These are phyloP conservation scores for Sarcophaga rosellei DNA, from an alignment of 2,888 invertebrate genomes.

Conservation along the genomic window DNA sequence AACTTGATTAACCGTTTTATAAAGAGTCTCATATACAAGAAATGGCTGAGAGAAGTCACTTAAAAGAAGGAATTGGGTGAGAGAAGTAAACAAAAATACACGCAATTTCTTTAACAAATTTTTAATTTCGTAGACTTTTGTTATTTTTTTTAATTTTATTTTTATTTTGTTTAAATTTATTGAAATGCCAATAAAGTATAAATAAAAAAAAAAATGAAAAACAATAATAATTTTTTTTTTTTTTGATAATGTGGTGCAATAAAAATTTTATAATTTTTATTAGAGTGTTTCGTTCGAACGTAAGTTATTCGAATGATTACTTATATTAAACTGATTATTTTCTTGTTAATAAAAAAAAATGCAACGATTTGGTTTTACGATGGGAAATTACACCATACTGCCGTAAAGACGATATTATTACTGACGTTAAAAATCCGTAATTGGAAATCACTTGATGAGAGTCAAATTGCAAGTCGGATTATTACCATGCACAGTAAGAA, in stretches of 20 bases:
- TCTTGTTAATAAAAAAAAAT: no score
- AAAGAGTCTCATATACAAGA: neutral
- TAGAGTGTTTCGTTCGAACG: neutral
- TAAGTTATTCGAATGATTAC: constrained; percentile 33
- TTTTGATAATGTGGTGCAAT: constrained; percentile 34
- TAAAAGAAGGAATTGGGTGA: neutral
- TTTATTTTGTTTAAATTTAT: neutral
- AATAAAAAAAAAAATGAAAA: neutral
- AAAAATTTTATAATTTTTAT: constrained; percentile 19
- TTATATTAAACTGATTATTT: constrained; percentile 36
- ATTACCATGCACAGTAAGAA: neutral
- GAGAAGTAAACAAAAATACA: neutral
- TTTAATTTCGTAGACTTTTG: no score
- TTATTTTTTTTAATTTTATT: neutral
- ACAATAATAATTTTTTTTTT: neutral
- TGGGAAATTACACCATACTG: no score
- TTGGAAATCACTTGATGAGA: neutral
- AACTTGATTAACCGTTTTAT: constrained; percentile 35
- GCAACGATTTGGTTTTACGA: no score
- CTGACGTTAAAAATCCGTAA: constrained; percentile 6
- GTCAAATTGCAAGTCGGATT: no score
- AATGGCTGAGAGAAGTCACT: neutral
- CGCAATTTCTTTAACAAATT: neutral
- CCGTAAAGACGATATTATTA: no score
- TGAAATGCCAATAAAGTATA: neutral